Evolutionary conservation across 2,113 vertebrate species (phyloP).

Genomic region (Chauna torquata): DNA sequence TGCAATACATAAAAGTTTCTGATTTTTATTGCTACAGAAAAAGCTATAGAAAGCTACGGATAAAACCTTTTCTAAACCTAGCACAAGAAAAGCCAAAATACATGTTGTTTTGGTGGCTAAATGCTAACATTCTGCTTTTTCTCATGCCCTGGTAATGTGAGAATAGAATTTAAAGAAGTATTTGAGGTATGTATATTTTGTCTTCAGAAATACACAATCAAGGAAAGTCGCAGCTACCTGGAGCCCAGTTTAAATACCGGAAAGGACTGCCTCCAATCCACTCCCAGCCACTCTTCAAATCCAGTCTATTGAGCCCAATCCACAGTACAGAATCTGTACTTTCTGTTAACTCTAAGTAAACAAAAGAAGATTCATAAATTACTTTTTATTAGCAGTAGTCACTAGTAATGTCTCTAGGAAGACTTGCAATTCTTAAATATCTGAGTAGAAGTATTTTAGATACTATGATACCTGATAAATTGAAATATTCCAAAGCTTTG

Average conservation of each 20-base stretch:
- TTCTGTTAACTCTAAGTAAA: constrained; percentile 77
- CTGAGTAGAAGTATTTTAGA: neutral
- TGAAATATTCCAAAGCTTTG: neutral
- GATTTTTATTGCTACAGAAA: neutral
- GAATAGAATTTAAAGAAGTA: neutral
- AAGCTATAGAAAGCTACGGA: neutral
- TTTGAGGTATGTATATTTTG: neutral
- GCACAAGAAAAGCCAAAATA: neutral
- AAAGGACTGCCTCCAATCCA: constrained; percentile 90
- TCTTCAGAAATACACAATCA: neutral
- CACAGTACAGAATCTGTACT: constrained; percentile 80
- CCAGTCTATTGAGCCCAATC: constrained; percentile 92
- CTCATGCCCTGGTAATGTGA: neutral
- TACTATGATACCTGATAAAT: neutral
- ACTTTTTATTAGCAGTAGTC: neutral
- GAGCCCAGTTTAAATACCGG: constrained; percentile 92
- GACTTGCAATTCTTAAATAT: neutral
- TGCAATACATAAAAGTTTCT: neutral
- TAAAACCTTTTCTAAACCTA: neutral
- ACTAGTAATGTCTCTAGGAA: neutral
- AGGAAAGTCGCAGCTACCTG: constrained; percentile 78
- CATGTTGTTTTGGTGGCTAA: neutral
- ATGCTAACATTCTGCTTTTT: neutral
- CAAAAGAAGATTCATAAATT: neutral
- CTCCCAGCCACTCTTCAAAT: constrained; percentile 87